phyloP scores from a whole-genome alignment of 2,888 invertebrate species.

The Hyalella azteca region DNA sequence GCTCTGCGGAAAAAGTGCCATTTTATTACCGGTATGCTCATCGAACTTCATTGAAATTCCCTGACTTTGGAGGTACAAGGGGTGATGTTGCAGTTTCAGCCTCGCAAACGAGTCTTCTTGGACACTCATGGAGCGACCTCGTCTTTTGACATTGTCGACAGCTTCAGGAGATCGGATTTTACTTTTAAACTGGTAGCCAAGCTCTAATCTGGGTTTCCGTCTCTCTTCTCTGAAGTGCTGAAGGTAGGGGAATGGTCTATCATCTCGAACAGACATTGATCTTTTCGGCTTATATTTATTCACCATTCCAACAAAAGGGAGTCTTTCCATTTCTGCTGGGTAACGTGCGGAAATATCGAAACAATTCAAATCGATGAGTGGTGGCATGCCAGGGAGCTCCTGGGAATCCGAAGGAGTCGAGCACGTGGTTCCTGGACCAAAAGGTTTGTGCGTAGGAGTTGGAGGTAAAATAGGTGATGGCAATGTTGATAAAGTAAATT shows the following conservation, averaged over 20 bases:
- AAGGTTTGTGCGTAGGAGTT: slow-evolving; percentile 1
- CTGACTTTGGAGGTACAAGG: too few relatives aligned
- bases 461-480: slow-evolving; percentile 15
- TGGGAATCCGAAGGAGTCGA: background rate
- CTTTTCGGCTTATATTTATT: background rate
- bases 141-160: background rate
- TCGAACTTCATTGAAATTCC: too few relatives aligned
- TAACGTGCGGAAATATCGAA: background rate
- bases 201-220: background rate
- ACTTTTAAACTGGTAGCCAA: background rate
- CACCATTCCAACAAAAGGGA: background rate
- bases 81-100: background rate
- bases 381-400: background rate
- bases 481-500: background rate
- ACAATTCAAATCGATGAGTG: background rate
- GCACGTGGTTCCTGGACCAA: background rate
- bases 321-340: background rate
- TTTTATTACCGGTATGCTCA: background rate
- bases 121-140: background rate
- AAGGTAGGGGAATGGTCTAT: background rate
- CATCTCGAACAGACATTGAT: slow-evolving; percentile 9
- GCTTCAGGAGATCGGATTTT: background rate
- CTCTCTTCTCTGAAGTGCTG: slow-evolving; percentile 10
- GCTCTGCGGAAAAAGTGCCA: background rate
- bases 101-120: slow-evolving; percentile 12